These are phyloP conservation scores for Dipodomys spectabilis DNA, from an alignment of 2,113 vertebrate species.

Conservation along the genomic window DNA sequence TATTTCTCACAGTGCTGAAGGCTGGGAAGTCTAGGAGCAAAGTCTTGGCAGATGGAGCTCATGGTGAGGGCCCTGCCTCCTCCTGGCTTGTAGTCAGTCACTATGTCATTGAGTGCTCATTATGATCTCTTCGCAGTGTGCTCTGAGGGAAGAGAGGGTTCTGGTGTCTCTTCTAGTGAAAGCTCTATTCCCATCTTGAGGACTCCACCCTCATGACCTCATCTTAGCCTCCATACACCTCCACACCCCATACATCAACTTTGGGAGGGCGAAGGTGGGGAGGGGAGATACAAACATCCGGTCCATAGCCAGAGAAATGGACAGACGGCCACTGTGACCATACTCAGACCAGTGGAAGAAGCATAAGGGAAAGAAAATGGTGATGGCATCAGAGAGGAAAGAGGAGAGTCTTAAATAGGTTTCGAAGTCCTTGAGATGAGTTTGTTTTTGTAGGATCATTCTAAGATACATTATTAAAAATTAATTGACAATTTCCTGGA, in stretches of 20 bases:
- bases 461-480: slow-evolving; percentile 65
- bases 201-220: background rate
- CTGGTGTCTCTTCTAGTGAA: background rate
- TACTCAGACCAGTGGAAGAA: background rate
- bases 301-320: background rate
- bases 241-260: background rate
- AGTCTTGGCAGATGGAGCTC: background rate
- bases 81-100: background rate
- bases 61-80: background rate
- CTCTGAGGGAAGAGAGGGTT: background rate
- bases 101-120: background rate
- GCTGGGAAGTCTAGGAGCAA: background rate
- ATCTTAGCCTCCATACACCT: background rate
- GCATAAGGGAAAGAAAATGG: background rate
- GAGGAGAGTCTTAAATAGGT: slow-evolving; percentile 40
- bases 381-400: slow-evolving; percentile 2
- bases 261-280: background rate
- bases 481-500: slow-evolving; percentile 67
- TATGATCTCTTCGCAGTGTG: background rate
- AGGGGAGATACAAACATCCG: background rate
- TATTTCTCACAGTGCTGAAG: background rate
- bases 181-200: background rate
- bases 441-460: slow-evolving; percentile 55
- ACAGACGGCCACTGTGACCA: background rate
- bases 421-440: slow-evolving; percentile 33